These are phyloP conservation scores for Drosophila cognata DNA, from an alignment of 2,888 invertebrate species.

Conservation along the genomic window DNA sequence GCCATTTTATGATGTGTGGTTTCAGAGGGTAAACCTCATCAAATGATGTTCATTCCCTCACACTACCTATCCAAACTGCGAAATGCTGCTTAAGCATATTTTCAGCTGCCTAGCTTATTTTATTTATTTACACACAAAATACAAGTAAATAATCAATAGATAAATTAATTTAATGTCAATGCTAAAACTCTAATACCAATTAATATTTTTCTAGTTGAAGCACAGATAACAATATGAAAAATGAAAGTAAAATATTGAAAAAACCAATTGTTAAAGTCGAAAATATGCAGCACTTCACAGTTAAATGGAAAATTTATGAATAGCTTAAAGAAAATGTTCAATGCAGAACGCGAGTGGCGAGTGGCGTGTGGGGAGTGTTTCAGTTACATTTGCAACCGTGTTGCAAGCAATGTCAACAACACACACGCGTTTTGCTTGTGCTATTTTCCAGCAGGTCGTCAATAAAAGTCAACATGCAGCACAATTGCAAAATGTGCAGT, in stretches of 20 bases:
- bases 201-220: neutral
- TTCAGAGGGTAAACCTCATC: too few relatives aligned
- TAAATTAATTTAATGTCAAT: neutral
- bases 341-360: neutral
- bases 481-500: slow-evolving; percentile 8
- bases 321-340: neutral
- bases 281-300: neutral
- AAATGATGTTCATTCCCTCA: neutral
- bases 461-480: slow-evolving; percentile 64
- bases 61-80: neutral
- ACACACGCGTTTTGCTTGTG: slow-evolving; percentile 25
- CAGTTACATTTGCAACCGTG: slow-evolving; percentile 24
- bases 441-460: slow-evolving; percentile 26
- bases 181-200: neutral
- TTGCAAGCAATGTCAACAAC: slow-evolving; percentile 35
- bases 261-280: neutral
- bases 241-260: neutral
- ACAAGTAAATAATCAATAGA: neutral
- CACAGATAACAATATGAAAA: neutral
- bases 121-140: neutral
- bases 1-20: too few relatives aligned
- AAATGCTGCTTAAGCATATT: neutral
- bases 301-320: slow-evolving; percentile 1
- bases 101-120: neutral
- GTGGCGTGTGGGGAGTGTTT: slow-evolving; percentile 7